Evolutionary conservation across 1,140 invertebrate species (phyloP).

Genomic region (Pogonognathellus flavescens): DNA sequence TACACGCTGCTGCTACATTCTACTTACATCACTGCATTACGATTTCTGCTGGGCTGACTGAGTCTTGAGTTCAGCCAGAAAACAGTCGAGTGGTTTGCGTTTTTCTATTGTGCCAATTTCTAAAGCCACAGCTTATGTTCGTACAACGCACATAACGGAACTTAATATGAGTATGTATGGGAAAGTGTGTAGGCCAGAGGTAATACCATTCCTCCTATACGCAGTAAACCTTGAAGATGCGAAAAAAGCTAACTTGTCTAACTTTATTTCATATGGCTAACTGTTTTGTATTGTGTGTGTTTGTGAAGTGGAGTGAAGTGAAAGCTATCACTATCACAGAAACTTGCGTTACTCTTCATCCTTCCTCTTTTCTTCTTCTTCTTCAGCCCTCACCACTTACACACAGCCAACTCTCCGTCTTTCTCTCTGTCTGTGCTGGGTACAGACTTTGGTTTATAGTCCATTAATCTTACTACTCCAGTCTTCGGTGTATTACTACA

Average conservation of each 20-base stretch:
- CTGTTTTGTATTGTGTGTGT: neutral
- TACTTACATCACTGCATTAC: too few species aligned
- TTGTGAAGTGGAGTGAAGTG: conserved; percentile 27
- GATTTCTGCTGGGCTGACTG: too few species aligned
- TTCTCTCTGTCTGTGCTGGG: neutral
- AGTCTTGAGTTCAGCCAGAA: too few species aligned
- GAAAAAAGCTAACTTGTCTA: too few species aligned
- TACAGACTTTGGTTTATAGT: conserved; percentile 50
- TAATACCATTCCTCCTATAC: too few species aligned
- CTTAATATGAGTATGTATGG: too few species aligned
- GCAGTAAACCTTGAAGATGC: too few species aligned
- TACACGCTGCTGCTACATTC: too few species aligned
- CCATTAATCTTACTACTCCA: conserved; percentile 58
- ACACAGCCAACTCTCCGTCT: conserved; percentile 13
- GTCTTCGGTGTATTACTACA: neutral
- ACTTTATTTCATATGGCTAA: neutral
- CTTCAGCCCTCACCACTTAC: neutral
- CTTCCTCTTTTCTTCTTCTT: conserved; percentile 22
- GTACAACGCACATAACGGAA: too few species aligned
- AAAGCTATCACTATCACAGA: conserved; percentile 27
- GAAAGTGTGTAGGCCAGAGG: too few species aligned
- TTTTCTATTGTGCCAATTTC: neutral
- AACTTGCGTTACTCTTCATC: conserved; percentile 26
- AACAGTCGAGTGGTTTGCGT: neutral
- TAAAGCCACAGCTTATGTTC: too few species aligned